Conservation (phyloP, 2,797 vertebrate species). For the Oryzias dopingdopingensis region DNA sequence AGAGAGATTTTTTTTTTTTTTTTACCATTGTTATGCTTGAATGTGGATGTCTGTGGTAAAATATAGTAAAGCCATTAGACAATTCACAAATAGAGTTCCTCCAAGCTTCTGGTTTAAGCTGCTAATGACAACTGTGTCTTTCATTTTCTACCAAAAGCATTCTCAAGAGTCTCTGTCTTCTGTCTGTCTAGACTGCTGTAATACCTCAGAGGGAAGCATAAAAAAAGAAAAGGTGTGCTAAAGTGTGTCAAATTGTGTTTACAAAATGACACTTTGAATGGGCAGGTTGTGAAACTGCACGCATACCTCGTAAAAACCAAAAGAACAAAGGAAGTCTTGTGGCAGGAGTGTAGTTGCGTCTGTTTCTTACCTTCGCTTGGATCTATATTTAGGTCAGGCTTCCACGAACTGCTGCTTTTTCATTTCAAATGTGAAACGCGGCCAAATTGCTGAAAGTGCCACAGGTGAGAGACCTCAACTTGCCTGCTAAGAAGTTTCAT, state of each 20-base stretch:
- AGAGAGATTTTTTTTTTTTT: not conserved
- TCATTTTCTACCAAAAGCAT: constrained; percentile 25
- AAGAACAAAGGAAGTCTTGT: constrained; percentile 52
- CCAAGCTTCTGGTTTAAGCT: constrained; percentile 31
- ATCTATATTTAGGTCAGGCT: constrained; percentile 38
- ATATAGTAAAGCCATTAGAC: constrained; percentile 26
- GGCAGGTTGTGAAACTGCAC: constrained; percentile 46
- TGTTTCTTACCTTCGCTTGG: constrained; percentile 36
- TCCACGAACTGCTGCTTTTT: constrained; percentile 37
- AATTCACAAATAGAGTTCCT: constrained; percentile 25
- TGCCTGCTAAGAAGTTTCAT: not conserved
- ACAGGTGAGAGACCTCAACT: not conserved
- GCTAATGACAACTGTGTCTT: constrained; percentile 51
- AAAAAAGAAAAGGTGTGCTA: constrained; percentile 15
- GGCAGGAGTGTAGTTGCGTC: constrained; percentile 24
- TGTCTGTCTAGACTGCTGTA: constrained; percentile 69
- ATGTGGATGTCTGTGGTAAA: constrained; percentile 13
- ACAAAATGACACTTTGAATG: constrained; percentile 33
- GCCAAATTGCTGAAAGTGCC: constrained; percentile 1
- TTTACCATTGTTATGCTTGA: constrained; percentile 1
- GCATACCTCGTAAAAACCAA: constrained; percentile 36
- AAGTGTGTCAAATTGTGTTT: constrained; percentile 26
- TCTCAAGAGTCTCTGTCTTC: constrained; percentile 50
- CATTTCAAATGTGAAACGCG: constrained; percentile 17
- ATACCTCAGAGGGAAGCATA: constrained; percentile 61